These are phyloP conservation scores for Synodontis membranacea DNA, from an alignment of 2,113 vertebrate genomes.

Conservation along the genomic window DNA sequence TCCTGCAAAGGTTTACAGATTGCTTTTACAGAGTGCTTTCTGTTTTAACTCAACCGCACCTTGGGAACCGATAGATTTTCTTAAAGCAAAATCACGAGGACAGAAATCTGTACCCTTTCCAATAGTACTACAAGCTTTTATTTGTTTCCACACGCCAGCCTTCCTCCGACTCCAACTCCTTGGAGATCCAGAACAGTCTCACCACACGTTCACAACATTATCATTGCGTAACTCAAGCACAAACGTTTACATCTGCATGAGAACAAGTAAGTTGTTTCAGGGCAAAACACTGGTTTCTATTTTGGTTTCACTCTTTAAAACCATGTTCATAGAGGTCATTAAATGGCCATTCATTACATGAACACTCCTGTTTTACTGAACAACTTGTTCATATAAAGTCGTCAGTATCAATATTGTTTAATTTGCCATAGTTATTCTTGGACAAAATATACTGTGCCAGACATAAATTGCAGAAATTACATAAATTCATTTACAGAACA, in stretches of 20 bases:
- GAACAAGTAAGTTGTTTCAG: conserved; percentile 8
- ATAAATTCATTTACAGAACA: neutral
- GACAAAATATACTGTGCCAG: neutral
- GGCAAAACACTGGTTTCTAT: conserved; percentile 36
- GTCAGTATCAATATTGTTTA: neutral
- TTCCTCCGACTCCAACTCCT: conserved; percentile 29
- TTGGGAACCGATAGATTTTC: neutral
- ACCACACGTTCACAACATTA: conserved; percentile 29
- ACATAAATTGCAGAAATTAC: neutral
- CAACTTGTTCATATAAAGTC: neutral
- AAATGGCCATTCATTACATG: neutral
- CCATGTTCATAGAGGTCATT: conserved; percentile 11
- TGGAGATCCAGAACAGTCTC: conserved; percentile 22
- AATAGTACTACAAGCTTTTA: conserved; percentile 26
- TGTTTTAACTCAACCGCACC: neutral
- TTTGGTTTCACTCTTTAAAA: conserved; percentile 29
- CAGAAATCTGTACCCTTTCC: neutral
- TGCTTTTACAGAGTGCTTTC: too few species aligned
- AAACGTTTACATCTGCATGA: conserved; percentile 17
- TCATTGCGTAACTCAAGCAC: conserved; percentile 38
- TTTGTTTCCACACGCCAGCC: conserved; percentile 37
- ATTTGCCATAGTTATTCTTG: neutral
- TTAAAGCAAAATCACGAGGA: neutral
- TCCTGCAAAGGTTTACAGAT: neutral
- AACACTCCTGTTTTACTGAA: neutral